Conservation (phyloP, 2,888 invertebrate genomes). For the Cinara cedri region DNA sequence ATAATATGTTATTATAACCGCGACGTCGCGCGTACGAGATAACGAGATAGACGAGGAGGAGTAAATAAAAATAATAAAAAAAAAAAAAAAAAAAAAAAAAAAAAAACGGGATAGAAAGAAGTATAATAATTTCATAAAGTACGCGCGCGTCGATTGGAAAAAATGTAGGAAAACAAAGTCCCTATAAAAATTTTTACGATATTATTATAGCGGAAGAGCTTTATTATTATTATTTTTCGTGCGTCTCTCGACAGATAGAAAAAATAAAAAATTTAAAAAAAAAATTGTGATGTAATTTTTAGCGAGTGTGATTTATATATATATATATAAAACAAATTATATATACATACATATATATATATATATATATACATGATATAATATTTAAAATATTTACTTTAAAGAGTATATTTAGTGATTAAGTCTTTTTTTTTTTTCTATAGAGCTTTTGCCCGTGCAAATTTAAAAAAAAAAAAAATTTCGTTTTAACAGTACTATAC, state of each 20-base stretch:
- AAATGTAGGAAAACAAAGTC: slow-evolving; percentile 20
- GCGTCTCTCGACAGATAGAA: slow-evolving; percentile 33
- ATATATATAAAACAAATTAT: neutral
- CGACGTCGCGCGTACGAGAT: slow-evolving; percentile 51
- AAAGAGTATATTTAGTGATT: slow-evolving; percentile 3
- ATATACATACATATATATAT: neutral
- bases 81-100: too few species aligned
- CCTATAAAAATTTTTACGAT: slow-evolving; percentile 34
- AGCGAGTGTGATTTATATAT: slow-evolving; percentile 4
- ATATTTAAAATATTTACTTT: slow-evolving; percentile 30
- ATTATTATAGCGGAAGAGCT: slow-evolving; percentile 24
- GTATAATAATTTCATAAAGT: too few species aligned
- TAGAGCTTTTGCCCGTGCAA: slow-evolving; percentile 24
- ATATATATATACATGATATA: slow-evolving; percentile 15
- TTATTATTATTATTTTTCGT: slow-evolving; percentile 43
- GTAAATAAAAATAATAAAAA: too few species aligned
- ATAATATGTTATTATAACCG: too few species aligned
- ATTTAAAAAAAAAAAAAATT: slow-evolving; percentile 14
- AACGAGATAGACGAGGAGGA: too few species aligned
- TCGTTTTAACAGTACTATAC: neutral
- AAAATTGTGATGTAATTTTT: slow-evolving; percentile 33
- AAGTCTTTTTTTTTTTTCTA: slow-evolving; percentile 7
- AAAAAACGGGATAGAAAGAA: too few species aligned
- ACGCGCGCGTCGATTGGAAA: slow-evolving; percentile 15
- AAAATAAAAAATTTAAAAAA: too few species aligned